Base-by-base conservation (phyloP, 92 coral and sea anemone genomes). In the Porites evermanni region DNA sequence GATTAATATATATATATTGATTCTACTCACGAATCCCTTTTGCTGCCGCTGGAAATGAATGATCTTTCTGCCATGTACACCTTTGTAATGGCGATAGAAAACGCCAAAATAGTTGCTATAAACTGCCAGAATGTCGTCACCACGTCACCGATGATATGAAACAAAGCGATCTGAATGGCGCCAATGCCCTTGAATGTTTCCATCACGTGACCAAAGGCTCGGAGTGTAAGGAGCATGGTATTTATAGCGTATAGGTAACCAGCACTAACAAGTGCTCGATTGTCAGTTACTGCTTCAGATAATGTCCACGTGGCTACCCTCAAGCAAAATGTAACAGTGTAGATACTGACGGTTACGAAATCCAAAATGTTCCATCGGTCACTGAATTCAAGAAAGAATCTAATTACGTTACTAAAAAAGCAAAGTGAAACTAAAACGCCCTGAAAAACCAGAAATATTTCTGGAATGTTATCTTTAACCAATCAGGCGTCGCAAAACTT, bases 101-200 rank as follows among this genome's bases (percentile, higher is more conserved):
- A 29, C 32, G 32, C 32, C 32, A 29, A 29, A 0, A n/a, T 4
- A 66, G 12, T 1, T 18, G 70, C 70, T 18, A 1, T n/a, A 66
- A 66, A 66, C 26, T 66, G 70, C 70, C 70, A 66, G 23, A 66
- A 66, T 17, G 21, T 66, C 44, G 70, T 66, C 19, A 66, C 70
- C 32, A 29, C 32, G 32, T 29, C 32, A 29, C 32, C 32, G 32
- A 29, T 29, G 32, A 29, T 29, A 3, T 29, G 32, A 2, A 29
- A 29, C 32, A 29, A 29, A 29, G 32, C 32, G 32, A 29, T 29
- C 32, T 29, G 24, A 66, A 29, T 29, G 32, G 32, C 32, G 32
- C 32, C 32, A 29, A 2, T 29, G 32, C 32, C 32, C 32, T 29
- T 29, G 32, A 29, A 29, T 29, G 32, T 29, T 29, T 29, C 32